These are phyloP conservation scores for Disparrhopalites patrizii DNA, from an alignment of 2,888 invertebrate genomes.

Conservation along the genomic window DNA sequence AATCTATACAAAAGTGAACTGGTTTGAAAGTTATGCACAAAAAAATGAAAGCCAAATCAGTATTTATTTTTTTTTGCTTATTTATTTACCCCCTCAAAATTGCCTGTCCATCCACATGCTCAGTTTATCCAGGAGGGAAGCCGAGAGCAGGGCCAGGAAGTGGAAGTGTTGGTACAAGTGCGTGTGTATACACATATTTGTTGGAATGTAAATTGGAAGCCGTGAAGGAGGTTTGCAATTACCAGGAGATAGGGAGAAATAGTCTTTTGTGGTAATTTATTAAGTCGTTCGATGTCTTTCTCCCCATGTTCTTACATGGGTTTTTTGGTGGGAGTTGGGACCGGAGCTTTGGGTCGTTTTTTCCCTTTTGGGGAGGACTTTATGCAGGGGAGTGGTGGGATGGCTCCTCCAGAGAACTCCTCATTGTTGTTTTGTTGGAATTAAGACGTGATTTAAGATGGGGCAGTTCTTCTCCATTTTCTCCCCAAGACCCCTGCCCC, in stretches of 20 bases:
- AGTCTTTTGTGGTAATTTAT: slow-evolving; percentile 10
- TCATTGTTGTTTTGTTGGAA: slow-evolving; percentile 16
- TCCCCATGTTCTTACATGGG: not conserved
- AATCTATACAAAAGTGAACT: too few relatives aligned
- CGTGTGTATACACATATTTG: too few relatives aligned
- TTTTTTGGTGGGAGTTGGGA: not conserved
- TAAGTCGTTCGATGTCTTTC: slow-evolving; percentile 2
- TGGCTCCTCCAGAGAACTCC: slow-evolving; percentile 5
- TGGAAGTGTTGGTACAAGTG: too few relatives aligned
- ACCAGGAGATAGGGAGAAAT: slow-evolving; percentile 1
- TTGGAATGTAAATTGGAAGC: slow-evolving; percentile 7
- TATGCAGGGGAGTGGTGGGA: too few relatives aligned
- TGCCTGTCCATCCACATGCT: too few relatives aligned
- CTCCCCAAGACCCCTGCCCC: not conserved
- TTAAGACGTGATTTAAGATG: slow-evolving; percentile 22
- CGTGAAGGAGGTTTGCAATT: slow-evolving; percentile 5
- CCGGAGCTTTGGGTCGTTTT: too few relatives aligned
- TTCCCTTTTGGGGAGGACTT: too few relatives aligned
- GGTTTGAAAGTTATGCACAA: too few relatives aligned
- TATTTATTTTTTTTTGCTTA: too few relatives aligned
- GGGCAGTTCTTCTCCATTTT: not conserved
- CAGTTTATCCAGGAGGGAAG: too few relatives aligned
- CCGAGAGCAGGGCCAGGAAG: too few relatives aligned
- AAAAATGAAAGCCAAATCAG: not conserved
- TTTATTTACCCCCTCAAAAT: too few relatives aligned